Evolutionary conservation across 2,797 vertebrate species (phyloP).

Genomic region (Mareca strepera): DNA sequence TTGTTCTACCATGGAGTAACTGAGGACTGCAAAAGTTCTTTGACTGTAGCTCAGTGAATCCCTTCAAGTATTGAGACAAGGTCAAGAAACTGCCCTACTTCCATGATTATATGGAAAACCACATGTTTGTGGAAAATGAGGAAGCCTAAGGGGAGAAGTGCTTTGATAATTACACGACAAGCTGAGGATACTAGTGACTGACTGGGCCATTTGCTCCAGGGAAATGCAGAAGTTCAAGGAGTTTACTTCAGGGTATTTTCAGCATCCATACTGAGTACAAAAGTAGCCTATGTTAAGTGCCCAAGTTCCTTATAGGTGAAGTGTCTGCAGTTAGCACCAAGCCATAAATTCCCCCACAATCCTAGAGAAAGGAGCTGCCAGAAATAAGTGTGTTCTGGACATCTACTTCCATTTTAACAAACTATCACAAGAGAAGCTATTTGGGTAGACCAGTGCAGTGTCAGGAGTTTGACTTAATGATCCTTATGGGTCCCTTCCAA

Average conservation of each 20-base stretch:
- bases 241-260: background rate
- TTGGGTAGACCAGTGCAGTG: too few species aligned
- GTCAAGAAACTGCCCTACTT: background rate
- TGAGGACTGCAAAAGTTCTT: background rate
- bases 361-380: background rate
- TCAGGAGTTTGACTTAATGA: too few species aligned
- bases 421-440: too few species aligned
- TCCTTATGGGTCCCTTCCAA: too few species aligned
- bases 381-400: background rate
- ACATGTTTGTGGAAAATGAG: background rate
- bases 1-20: background rate
- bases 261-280: background rate
- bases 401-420: background rate
- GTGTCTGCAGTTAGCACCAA: background rate
- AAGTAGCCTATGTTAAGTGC: background rate
- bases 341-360: background rate
- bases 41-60: background rate
- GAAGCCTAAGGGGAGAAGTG: background rate
- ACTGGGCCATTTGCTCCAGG: background rate
- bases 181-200: background rate
- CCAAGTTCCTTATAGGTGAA: background rate
- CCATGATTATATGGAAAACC: background rate
- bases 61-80: background rate
- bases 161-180: background rate
- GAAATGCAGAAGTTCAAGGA: background rate